phyloP scores from a whole-genome alignment of 2,113 vertebrate genomes.

The Chlorodrepanis virens region DNA sequence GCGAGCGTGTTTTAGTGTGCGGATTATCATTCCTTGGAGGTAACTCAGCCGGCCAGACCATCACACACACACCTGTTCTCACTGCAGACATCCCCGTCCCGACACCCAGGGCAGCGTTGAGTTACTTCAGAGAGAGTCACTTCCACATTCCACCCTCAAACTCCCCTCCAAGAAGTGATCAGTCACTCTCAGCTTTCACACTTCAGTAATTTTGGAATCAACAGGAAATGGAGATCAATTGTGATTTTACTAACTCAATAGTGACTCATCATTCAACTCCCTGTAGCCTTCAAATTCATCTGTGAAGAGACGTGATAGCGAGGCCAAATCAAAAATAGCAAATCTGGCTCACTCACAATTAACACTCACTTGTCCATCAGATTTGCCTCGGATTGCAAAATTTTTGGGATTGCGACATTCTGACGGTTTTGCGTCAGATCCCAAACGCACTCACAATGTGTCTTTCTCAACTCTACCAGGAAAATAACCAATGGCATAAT shows the following conservation, averaged over 20 bases:
- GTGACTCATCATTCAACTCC: conserved; percentile 68
- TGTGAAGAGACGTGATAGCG: conserved; percentile 50
- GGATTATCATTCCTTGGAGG: neutral
- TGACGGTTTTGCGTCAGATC: neutral
- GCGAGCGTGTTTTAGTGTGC: accelerated
- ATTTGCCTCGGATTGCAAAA: neutral
- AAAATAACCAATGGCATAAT: neutral
- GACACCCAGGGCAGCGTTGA: conserved; percentile 8
- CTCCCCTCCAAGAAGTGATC: conserved; percentile 38
- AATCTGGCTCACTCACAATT: conserved; percentile 36
- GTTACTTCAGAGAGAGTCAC: neutral
- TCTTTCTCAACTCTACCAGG: neutral
- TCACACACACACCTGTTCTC: conserved; percentile 1
- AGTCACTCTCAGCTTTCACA: conserved; percentile 50
- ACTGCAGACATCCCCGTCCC: neutral
- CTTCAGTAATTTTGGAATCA: conserved; percentile 64
- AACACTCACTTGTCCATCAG: conserved; percentile 1
- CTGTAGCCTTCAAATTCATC: conserved; percentile 54
- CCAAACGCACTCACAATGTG: neutral
- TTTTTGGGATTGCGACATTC: neutral
- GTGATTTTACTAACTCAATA: conserved; percentile 55
- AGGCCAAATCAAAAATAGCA: conserved; percentile 58
- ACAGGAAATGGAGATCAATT: conserved; percentile 67
- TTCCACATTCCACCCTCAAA: neutral
- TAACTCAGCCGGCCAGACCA: neutral